Evolutionary conservation across 1,140 invertebrate genomes (phyloP).

Genomic region (Euborellia annulipes): DNA sequence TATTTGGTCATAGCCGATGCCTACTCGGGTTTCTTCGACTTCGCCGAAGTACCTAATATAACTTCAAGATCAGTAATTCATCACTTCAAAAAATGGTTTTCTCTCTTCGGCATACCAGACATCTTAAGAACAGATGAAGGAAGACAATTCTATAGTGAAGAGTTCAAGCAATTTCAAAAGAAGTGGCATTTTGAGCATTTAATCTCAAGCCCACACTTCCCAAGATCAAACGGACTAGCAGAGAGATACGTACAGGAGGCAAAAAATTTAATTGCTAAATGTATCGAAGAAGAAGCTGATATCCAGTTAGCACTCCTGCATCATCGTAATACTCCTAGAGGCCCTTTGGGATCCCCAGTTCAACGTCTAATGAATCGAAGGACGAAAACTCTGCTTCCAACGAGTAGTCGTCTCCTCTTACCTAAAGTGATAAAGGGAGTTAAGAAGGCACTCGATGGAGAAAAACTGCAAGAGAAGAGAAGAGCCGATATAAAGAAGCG

Average conservation of each 20-base stretch:
- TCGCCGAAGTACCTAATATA: neutral
- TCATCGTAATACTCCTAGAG: constrained; percentile 2
- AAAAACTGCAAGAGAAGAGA: no score
- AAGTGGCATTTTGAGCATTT: constrained; percentile 2
- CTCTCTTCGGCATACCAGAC: constrained; percentile 5
- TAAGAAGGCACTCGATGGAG: no score
- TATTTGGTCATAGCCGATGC: constrained; percentile 1
- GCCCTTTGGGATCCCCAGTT: constrained; percentile 1
- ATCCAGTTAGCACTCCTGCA: constrained; percentile 2
- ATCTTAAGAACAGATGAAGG: constrained; percentile 1
- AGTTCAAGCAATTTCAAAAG: constrained; percentile 1
- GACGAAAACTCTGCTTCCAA: constrained; percentile 4
- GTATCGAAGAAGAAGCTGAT: neutral
- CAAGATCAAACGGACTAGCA: constrained; percentile 9
- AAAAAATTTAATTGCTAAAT: constrained; percentile 5
- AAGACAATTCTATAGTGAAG: neutral
- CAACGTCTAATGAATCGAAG: constrained; percentile 1
- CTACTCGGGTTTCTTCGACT: constrained; percentile 3
- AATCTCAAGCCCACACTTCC: constrained; percentile 5
- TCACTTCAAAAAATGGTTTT: constrained; percentile 4
- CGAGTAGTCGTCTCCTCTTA: no score
- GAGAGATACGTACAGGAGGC: constrained; percentile 11
- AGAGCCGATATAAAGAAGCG: no score
- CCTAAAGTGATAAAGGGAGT: no score
- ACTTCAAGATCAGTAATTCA: neutral